phyloP scores from a whole-genome alignment of 2,113 vertebrate genomes.

The Vanacampus margaritifer region DNA sequence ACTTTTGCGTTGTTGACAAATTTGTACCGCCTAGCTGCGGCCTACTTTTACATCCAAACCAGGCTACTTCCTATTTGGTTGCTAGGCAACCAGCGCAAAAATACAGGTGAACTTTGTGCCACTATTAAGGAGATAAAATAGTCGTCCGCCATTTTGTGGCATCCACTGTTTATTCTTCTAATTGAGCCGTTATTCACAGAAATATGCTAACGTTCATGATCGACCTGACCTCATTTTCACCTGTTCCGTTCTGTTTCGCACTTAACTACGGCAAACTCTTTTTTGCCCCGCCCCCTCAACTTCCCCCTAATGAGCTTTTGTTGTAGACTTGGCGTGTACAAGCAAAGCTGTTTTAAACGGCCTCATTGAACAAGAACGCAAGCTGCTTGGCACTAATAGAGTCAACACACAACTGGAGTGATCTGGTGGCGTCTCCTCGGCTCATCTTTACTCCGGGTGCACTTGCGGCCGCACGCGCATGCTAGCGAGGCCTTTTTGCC shows the following conservation, averaged over 20 bases:
- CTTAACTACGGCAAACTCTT: not conserved
- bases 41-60: no score
- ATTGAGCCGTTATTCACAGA: no score
- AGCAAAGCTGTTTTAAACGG: not conserved
- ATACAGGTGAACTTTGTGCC: no score
- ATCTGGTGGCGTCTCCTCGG: constrained; percentile 4
- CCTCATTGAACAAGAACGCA: not conserved
- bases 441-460: constrained; percentile 13
- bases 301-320: not conserved
- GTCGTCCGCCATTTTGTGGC: no score
- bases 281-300: not conserved
- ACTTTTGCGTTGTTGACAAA: no score
- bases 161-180: no score
- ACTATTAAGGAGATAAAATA: no score
- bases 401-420: not conserved
- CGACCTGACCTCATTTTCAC: not conserved
- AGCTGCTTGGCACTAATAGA: not conserved
- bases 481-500: constrained; percentile 19
- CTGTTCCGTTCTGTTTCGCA: not conserved
- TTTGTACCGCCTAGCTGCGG: no score
- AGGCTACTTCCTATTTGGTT: no score
- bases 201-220: no score
- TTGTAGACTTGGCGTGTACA: not conserved
- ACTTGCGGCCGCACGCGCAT: constrained; percentile 18
- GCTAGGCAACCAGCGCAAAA: no score